phyloP scores from a whole-genome alignment of 1,140 invertebrate species.

The Atta cephalotes region DNA sequence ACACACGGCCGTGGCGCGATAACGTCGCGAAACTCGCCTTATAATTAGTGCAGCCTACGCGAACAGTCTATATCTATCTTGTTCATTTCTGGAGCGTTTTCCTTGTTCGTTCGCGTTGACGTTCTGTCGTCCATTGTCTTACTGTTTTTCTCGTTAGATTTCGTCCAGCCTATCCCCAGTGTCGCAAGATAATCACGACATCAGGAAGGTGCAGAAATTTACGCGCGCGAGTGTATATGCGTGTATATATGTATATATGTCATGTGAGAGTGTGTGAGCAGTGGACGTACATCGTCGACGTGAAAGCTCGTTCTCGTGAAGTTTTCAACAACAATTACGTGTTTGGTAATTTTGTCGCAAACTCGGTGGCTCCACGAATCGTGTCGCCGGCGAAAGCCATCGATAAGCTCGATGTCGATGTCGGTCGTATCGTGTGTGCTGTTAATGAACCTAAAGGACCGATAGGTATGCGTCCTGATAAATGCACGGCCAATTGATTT shows the following conservation, averaged over 20 bases:
- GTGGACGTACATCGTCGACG: slow-evolving; percentile 1
- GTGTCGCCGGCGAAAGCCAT: background rate
- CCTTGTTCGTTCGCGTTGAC: background rate
- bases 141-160: background rate
- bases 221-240: background rate
- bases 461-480: background rate
- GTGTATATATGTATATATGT: background rate
- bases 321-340: slow-evolving; percentile 26
- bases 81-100: background rate
- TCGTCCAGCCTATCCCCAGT: background rate
- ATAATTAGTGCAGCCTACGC: background rate
- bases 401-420: slow-evolving; percentile 17
- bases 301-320: slow-evolving; percentile 16
- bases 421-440: background rate
- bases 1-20: slow-evolving; percentile 22
- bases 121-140: background rate
- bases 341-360: slow-evolving; percentile 24
- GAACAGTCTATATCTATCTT: background rate
- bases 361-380: background rate
- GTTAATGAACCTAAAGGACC: slow-evolving; percentile 17
- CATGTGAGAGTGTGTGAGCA: background rate
- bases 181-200: background rate
- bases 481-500: slow-evolving; percentile 17
- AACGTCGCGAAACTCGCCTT: slow-evolving; percentile 37
- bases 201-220: background rate